Percentiles rank a stretch among this genome's conserved stretches.
Conservation (phyloP, 2,113 vertebrate genomes). For the Dromiciops gliroides region DNA sequence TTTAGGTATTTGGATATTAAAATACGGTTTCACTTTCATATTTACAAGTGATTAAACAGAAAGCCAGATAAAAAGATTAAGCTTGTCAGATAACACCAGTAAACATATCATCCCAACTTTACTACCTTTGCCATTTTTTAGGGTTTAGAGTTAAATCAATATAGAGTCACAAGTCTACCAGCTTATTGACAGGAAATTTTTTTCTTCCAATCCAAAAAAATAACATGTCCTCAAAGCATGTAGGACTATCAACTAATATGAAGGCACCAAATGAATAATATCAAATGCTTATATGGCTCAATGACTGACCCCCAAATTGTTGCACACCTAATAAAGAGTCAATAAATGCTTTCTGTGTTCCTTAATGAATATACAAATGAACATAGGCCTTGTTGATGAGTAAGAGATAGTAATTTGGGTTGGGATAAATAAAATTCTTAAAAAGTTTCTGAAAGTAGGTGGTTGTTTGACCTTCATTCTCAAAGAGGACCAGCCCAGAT, state of each 20-base stretch:
- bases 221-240: slow-evolving; percentile 7
- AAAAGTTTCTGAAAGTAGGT: neutral
- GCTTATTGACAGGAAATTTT: neutral
- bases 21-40: neutral
- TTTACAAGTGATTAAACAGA: neutral
- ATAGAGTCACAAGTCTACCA: neutral
- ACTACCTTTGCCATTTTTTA: neutral
- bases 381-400: neutral
- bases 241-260: neutral
- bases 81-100: neutral
- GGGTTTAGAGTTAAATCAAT: neutral
- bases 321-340: neutral
- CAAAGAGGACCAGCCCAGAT: too few relatives aligned
- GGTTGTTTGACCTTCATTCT: too few relatives aligned
- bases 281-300: neutral
- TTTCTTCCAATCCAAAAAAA: neutral
- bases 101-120: neutral
- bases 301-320: neutral
- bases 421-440: neutral
- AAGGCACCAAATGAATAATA: neutral
- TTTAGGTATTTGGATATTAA: neutral
- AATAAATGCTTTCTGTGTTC: neutral
- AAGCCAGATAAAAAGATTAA: neutral
- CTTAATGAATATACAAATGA: neutral
- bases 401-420: neutral